These are phyloP conservation scores for Platycheirus albimanus DNA, from an alignment of 2,888 invertebrate species.

Conservation along the genomic window DNA sequence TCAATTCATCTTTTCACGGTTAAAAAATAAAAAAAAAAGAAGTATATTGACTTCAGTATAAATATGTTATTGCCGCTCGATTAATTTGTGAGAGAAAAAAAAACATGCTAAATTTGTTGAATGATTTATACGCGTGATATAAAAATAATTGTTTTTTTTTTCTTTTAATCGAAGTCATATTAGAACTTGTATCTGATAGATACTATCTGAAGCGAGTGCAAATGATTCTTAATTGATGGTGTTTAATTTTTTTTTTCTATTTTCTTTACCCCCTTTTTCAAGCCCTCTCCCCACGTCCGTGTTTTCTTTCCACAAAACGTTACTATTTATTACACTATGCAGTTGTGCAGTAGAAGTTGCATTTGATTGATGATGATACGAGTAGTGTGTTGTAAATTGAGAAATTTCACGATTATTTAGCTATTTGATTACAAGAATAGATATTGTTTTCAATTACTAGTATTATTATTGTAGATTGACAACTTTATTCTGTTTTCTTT, in stretches of 20 bases:
- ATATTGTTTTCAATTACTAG: not conserved
- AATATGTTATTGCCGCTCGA: slow-evolving; percentile 3
- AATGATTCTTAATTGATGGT: slow-evolving; percentile 59
- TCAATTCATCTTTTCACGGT: not conserved
- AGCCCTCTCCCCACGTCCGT: slow-evolving; percentile 1
- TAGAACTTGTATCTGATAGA: slow-evolving; percentile 51
- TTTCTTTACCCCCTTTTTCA: not conserved
- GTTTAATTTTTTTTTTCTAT: slow-evolving; percentile 22
- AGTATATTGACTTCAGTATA: slow-evolving; percentile 8
- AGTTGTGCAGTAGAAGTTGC: slow-evolving; percentile 18
- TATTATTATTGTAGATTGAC: slow-evolving; percentile 19
- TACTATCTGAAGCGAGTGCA: slow-evolving; percentile 51
- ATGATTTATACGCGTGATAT: slow-evolving; percentile 37
- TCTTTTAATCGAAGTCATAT: slow-evolving; percentile 30
- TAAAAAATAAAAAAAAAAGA: not conserved
- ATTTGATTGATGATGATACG: slow-evolving; percentile 36
- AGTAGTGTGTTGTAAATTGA: slow-evolving; percentile 30
- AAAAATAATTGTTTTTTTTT: slow-evolving; percentile 30
- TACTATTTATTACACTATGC: slow-evolving; percentile 54
- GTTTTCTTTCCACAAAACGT: slow-evolving; percentile 11
- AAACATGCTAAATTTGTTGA: slow-evolving; percentile 35
- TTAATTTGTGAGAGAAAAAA: slow-evolving; percentile 29
- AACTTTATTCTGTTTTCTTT: slow-evolving; percentile 1
- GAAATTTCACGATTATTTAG: slow-evolving; percentile 21
- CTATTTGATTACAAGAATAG: slow-evolving; percentile 29